phyloP scores from a whole-genome alignment of 2,888 invertebrate genomes.

The Drosophila histrio region DNA sequence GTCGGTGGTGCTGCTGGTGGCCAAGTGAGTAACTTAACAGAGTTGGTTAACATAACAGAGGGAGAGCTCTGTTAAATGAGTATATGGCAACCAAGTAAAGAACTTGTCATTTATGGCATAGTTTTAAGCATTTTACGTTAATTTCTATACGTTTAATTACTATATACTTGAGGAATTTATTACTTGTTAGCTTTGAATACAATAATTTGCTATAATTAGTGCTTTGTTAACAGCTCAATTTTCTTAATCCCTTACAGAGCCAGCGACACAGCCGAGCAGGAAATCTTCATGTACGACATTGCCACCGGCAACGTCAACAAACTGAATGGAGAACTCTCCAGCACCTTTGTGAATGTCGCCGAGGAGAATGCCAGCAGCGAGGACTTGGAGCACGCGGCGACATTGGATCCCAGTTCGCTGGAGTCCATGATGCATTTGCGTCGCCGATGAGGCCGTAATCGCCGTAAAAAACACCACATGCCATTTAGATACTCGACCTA shows the following conservation, averaged over 20 bases:
- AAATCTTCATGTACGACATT: slow-evolving; percentile 95
- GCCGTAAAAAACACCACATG: slow-evolving; percentile 51
- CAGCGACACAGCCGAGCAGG: slow-evolving; percentile 86
- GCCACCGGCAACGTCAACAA: slow-evolving; percentile 90
- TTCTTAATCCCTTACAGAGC: slow-evolving; percentile 59
- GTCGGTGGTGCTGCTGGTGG: slow-evolving; percentile 92
- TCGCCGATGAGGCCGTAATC: slow-evolving; percentile 66
- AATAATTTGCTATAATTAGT: too few relatives aligned
- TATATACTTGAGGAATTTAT: too few relatives aligned
- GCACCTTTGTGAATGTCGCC: slow-evolving; percentile 93
- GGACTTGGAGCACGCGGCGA: slow-evolving; percentile 86
- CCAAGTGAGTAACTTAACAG: slow-evolving; percentile 87
- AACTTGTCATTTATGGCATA: too few relatives aligned
- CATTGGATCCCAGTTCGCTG: slow-evolving; percentile 80
- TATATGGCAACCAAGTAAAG: too few relatives aligned
- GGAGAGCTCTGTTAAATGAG: too few relatives aligned
- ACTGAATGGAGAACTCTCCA: slow-evolving; percentile 91
- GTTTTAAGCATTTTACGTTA: too few relatives aligned
- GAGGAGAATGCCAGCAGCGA: slow-evolving; percentile 91
- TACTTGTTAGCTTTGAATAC: too few relatives aligned
- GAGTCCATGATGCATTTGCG: slow-evolving; percentile 82
- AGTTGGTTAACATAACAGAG: neutral
- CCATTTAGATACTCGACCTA: slow-evolving; percentile 72
- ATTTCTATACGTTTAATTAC: too few relatives aligned
- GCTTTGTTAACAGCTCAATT: neutral